Evolutionary conservation across 1,140 invertebrate species (phyloP).

Genomic region (Drosophila takahashii): DNA sequence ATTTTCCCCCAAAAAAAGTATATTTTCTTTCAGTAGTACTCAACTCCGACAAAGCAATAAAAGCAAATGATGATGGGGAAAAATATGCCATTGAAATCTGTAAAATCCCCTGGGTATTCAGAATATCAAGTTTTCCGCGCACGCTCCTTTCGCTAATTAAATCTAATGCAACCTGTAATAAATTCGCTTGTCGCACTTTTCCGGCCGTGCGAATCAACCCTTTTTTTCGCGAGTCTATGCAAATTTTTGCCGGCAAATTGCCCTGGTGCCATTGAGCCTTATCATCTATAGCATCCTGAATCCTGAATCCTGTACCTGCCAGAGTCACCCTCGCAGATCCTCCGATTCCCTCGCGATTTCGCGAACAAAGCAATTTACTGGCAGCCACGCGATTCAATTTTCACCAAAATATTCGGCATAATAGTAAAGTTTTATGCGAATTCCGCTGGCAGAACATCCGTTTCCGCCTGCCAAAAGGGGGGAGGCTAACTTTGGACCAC

Average conservation of each 20-base stretch:
- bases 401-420: slow-evolving; percentile 53
- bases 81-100: not conserved
- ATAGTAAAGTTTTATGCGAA: slow-evolving; percentile 72
- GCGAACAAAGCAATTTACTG: slow-evolving; percentile 74
- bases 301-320: slow-evolving; percentile 45
- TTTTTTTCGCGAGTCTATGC: slow-evolving; percentile 60
- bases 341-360: slow-evolving; percentile 69
- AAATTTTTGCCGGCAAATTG: slow-evolving; percentile 73
- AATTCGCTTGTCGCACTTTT: slow-evolving; percentile 72
- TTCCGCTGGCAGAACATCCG: slow-evolving; percentile 52
- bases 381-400: slow-evolving; percentile 53
- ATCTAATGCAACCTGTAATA: slow-evolving; percentile 83
- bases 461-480: slow-evolving; percentile 10
- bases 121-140: slow-evolving; percentile 46
- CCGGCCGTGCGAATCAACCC: slow-evolving; percentile 73
- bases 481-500: slow-evolving; percentile 4
- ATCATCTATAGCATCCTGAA: slow-evolving; percentile 46
- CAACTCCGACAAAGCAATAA: not conserved
- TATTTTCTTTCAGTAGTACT: not conserved
- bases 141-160: slow-evolving; percentile 69
- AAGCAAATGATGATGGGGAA: not conserved
- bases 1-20: not conserved
- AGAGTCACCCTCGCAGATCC: slow-evolving; percentile 42
- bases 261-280: slow-evolving; percentile 48
- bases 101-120: not conserved